Evolutionary conservation across 2,113 vertebrate genomes (phyloP), one percentile per base, ranked within the genome.

Genomic region (Phylloscopus trochilus): DNA sequence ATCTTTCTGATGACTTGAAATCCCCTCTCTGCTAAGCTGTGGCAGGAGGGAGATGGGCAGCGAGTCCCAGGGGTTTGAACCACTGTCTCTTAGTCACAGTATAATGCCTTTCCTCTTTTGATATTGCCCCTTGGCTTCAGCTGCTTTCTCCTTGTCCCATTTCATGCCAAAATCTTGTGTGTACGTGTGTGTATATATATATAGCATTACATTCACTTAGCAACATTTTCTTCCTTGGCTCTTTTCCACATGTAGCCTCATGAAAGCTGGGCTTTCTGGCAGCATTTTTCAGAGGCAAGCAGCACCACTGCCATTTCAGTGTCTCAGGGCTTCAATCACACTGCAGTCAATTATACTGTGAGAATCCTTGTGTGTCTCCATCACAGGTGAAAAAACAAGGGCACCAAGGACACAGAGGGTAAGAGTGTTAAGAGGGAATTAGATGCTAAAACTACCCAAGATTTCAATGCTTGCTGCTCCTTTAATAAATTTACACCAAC

Each of bases 221-320:
- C 78, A 89, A 63, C 67, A 84, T 83, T 80, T 95, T 93, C 73
- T 66, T 92, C 53, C 43, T 66, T 73, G 76, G 83, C 56, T 83
- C 52, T 87, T 81, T 44, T 56, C 66, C 85, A 60, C 9, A 1
- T 2, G 7, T 7, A 51, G 41, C 39, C 66, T 2, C 4, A 18
- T 13, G 35, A 63, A 55, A 74, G 15, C 12, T 11, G 55, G 35
- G 43, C 16, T 78, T 59, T 35, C 72, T 70, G 56, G 63, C 16
- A 70, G 52, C 15, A 14, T 44, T 67, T 77, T 47, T 49, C 30
- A 51, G 72, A 44, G 56, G 27, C 28, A 37, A 70, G 75, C 9
- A 83, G 39, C 47, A 60, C 16, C 55, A 43, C 19, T 49, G 23
- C 47, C 56, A 23, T 17, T 74, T 39, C n/a, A 47, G 33, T 7